Conservation (phyloP, 2,797 vertebrate genomes). For the Anas bernieri region DNA sequence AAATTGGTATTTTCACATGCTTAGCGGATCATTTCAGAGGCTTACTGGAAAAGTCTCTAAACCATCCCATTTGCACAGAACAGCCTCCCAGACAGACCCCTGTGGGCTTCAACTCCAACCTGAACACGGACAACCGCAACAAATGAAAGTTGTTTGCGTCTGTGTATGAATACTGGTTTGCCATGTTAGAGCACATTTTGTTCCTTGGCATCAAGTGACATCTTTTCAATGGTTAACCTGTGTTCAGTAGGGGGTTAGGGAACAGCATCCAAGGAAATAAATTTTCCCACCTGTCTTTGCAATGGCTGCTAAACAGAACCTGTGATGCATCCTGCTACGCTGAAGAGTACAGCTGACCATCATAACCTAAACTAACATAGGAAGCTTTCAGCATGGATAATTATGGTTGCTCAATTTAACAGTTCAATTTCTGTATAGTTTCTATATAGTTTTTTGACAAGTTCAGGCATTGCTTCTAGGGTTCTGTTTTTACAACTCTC, state of each 20-base stretch:
- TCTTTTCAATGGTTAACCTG: background rate
- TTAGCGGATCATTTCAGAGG: constrained; percentile 14
- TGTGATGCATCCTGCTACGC: background rate
- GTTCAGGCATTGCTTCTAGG: background rate
- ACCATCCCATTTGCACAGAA: background rate
- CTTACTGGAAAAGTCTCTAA: constrained; percentile 21
- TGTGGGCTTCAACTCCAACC: background rate
- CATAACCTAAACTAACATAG: background rate
- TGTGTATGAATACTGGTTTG: background rate
- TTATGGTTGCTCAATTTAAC: background rate
- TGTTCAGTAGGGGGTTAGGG: rapidly evolving
- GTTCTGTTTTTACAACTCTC: background rate
- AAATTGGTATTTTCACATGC: background rate
- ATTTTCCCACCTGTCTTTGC: background rate
- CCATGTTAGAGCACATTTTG: background rate
- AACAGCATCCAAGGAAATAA: background rate
- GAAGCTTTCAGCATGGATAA: background rate
- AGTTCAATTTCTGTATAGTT: background rate
- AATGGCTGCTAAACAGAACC: background rate
- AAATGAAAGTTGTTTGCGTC: background rate
- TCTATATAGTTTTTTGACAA: background rate
- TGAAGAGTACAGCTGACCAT: background rate
- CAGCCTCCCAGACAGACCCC: background rate
- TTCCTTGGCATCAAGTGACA: background rate
- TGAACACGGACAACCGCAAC: background rate